Base-by-base conservation (phyloP, 37 sponge, comb jelly and placozoan species). In the Agelas oroides region DNA sequence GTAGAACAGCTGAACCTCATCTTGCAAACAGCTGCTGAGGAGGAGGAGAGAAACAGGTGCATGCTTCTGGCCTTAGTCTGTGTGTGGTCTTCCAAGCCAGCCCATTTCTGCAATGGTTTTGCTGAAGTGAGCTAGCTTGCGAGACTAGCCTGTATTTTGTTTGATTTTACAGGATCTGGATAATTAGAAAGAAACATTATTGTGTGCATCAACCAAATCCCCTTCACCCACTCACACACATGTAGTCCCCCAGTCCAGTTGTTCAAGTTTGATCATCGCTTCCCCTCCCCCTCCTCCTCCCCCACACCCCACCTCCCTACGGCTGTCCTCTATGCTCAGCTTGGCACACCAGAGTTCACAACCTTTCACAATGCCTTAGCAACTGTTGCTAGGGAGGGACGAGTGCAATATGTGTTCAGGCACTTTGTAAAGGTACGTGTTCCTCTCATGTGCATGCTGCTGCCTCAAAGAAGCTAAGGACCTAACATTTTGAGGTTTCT, bases 251-350 rank as follows among this genome's bases (percentile, higher is more conserved):
- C 21, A 2, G 33, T 62, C 3, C 27, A 62, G 40, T 53, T 82
- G 27, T 91, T 82, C 67, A 46, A 65, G 11, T 96, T 93, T 83
- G 97, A 96, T 28, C 97, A 96, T 46, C 37, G 76, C 30, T 91
- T 84, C 59, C 94, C 89, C 21, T 36, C 74, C 52, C 18, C 55
- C 52, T 23, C 61, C 14, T 28, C 59, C 23, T 14, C 57, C 1
- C 40, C 34, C 11, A 30, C 31, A 31, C 53, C 16, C 41, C 56
- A 18, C 0, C 57, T 38, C n/a, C 89, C 89, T 14, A 65, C 81
- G 64, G 91, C 76, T 11, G 64, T 97, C 2, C 75, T 93, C 0
- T 95, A 97, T 86, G 91, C 89, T 38, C 80, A 86, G 40, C 70
- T 95, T 0, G 91, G 98, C 19, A 87, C 84, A 31, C 31, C 58